phyloP scores from a whole-genome alignment of 2,797 vertebrate genomes.

The Rhinoraja longicauda region DNA sequence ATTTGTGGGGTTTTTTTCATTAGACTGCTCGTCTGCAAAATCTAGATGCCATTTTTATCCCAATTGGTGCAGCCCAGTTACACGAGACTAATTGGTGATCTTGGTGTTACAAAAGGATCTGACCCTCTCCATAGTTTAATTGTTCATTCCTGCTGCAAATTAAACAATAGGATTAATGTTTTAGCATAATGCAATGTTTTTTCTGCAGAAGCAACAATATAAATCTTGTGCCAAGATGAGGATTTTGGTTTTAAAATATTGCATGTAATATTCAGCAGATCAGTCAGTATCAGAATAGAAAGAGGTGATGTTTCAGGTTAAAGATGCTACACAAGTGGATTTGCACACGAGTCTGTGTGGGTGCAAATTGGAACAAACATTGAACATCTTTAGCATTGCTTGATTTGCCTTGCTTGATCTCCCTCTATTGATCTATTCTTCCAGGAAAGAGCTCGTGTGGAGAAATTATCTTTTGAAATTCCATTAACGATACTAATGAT shows the following conservation, averaged over 20 bases:
- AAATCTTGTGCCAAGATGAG: no score
- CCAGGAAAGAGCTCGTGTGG: not conserved
- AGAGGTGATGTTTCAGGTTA: no score
- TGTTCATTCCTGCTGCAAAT: not conserved
- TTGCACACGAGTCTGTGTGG: not conserved
- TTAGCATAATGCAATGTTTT: not conserved
- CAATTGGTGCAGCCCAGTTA: not conserved
- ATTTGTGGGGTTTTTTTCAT: not conserved
- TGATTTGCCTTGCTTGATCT: not conserved
- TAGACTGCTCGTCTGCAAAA: not conserved
- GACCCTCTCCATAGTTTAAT: no score
- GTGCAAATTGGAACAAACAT: not conserved
- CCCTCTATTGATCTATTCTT: not conserved
- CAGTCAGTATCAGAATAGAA: no score
- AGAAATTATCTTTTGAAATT: not conserved
- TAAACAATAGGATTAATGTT: not conserved
- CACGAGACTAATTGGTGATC: not conserved
- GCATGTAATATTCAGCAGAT: no score
- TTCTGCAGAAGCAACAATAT: not conserved
- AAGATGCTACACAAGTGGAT: not conserved
- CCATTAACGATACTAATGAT: not conserved
- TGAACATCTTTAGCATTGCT: not conserved
- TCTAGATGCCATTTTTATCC: not conserved
- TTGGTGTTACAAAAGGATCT: not conserved
- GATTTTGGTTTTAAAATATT: no score